phyloP scores from a whole-genome alignment of 53 echinoderm and acorn worm genomes.

The Crossaster papposus region DNA sequence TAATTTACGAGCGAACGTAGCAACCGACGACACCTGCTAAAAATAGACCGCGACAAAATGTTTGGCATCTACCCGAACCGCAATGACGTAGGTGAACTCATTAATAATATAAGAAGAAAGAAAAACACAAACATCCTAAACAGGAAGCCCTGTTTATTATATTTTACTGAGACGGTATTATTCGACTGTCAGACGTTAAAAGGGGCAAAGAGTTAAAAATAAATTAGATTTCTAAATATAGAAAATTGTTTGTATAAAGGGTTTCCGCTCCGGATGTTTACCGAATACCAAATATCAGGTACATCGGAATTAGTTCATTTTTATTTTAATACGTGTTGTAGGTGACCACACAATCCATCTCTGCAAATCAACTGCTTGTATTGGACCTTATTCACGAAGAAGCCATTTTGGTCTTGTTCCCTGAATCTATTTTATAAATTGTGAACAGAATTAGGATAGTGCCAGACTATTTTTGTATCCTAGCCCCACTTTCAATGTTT shows the following conservation, averaged over 20 bases:
- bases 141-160: constrained; percentile 25
- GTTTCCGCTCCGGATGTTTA: constrained; percentile 37
- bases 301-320: neutral
- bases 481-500: no score
- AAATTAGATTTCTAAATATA: neutral
- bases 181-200: neutral
- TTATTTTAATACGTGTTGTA: neutral
- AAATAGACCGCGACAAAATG: neutral
- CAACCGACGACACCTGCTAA: constrained; percentile 13
- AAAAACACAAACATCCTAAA: neutral
- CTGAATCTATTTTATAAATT: no score
- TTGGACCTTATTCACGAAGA: no score
- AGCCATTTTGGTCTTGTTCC: no score
- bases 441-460: no score
- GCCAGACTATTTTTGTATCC: no score
- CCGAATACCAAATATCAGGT: neutral
- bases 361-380: no score
- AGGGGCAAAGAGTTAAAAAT: neutral
- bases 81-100: constrained; percentile 37
- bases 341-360: no score
- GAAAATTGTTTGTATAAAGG: neutral
- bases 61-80: neutral
- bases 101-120: constrained; percentile 16
- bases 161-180: neutral
- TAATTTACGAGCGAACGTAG: constrained; percentile 21